Base-by-base conservation (phyloP, 2,888 invertebrate genomes). In the Aphidoletes aphidimyza region DNA sequence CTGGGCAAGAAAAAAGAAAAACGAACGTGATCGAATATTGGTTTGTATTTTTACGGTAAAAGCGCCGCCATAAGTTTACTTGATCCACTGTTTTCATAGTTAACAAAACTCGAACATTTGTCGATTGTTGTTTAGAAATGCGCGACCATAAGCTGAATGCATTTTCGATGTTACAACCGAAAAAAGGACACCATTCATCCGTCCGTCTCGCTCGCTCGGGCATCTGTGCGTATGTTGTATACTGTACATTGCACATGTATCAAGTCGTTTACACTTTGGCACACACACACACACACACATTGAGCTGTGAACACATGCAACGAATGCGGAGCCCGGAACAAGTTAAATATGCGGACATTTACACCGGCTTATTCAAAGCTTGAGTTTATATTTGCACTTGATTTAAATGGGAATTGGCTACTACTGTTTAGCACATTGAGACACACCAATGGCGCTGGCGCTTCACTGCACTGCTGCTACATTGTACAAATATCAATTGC, bases 401-500 rank as follows among this genome's bases (percentile, higher is more conserved):
- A 69, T 69, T 69, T 69, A 69, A 69, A 69, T 30, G 69, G 5
- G 69, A 69, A 69, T 69, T 69, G 69, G 69, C 30, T 42, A 42
- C 42, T 42, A 14, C 14, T 42, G 42, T 42, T 42, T 42, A 9
- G 42, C 42, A 14, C 69, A 30, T 47, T 17, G 47, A 11, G 19
- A 3, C 8, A 54, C 54, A 22, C 54, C 0, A 3, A 54, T 9
- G 2, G n/a, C 22, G 54, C 22, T 22, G 2, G 69, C 26, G 22
- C 17, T 69, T n/a, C 69, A 30, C 22, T 54, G 22, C 30, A 69
- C 69, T 30, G 69, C 34, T 69, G 5, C 8, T 14, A 69, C 34
- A 69, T 69, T 69, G 69, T 69, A 14, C 69, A 69, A 69, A 69
- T 69, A 69, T 69, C 69, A 69, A 69, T 69, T 42, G 42, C 42